These are phyloP conservation scores for Ectemnius lituratus DNA, from an alignment of 2,888 invertebrate genomes.

Conservation along the genomic window DNA sequence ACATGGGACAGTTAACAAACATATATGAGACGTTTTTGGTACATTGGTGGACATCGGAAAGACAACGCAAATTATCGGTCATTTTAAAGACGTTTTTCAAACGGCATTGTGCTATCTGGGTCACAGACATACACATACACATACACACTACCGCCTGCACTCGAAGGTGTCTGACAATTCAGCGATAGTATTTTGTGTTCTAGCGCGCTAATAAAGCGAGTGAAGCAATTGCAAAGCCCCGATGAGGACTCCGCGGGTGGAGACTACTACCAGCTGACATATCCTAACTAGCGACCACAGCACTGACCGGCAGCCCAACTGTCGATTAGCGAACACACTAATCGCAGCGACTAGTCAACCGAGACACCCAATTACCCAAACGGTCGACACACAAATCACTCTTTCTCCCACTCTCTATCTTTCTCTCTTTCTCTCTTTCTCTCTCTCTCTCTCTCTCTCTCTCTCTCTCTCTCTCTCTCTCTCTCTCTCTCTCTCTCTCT, in stretches of 20 bases:
- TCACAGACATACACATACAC: too few relatives aligned
- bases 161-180: constrained; percentile 40
- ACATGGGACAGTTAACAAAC: too few relatives aligned
- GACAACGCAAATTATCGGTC: too few relatives aligned
- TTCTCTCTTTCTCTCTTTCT: too few relatives aligned
- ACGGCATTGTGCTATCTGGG: too few relatives aligned
- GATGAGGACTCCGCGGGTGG: constrained; percentile 75
- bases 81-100: too few relatives aligned
- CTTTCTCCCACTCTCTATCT: too few relatives aligned
- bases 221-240: constrained; percentile 75
- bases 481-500: background rate
- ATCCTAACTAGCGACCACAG: constrained; percentile 74
- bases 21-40: too few relatives aligned
- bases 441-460: background rate
- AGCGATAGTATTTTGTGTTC: constrained; percentile 74
- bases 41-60: too few relatives aligned
- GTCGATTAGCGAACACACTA: constrained; percentile 56
- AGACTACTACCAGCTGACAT: constrained; percentile 77
- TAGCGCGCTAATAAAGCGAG: constrained; percentile 75
- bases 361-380: background rate
- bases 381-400: constrained; percentile 22
- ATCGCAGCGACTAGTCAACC: constrained; percentile 50
- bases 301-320: constrained; percentile 64
- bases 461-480: constrained; percentile 2
- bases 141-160: too few relatives aligned